phyloP scores from a whole-genome alignment of 2,113 vertebrate genomes.

The Paralichthys olivaceus region DNA sequence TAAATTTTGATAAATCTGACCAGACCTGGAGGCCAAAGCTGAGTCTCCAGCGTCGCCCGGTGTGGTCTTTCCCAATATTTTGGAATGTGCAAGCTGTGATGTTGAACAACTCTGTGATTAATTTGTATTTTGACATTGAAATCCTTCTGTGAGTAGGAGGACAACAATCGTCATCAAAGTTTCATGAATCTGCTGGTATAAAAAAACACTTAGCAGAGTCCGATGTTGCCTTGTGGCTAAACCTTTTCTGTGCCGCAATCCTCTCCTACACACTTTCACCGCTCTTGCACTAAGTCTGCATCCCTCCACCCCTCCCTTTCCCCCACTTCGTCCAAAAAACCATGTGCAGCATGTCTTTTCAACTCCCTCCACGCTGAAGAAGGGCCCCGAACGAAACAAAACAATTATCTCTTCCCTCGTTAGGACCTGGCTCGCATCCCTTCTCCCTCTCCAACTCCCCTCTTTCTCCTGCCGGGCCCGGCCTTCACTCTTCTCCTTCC shows the following conservation, averaged over 20 bases:
- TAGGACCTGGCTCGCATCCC: conserved; percentile 69
- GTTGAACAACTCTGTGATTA: conserved; percentile 52
- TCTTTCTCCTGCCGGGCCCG: conserved; percentile 48
- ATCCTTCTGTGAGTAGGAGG: conserved; percentile 32
- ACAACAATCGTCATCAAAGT: conserved; percentile 40
- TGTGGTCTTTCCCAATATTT: conserved; percentile 60
- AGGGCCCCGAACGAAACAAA: conserved; percentile 76
- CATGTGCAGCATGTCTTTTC: conserved; percentile 72
- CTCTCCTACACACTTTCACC: conserved; percentile 29
- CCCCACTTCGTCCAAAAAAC: conserved; percentile 65
- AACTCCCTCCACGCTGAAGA: conserved; percentile 62
- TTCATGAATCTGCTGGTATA: conserved; percentile 32
- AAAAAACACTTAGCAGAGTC: conserved; percentile 14
- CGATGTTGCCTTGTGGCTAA: conserved; percentile 6
- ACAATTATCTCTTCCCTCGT: conserved; percentile 77
- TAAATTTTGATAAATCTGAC: conserved; percentile 74
- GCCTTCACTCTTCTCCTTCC: conserved; percentile 40
- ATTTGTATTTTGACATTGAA: conserved; percentile 65
- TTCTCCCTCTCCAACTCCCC: conserved; percentile 50
- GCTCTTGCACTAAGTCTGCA: conserved; percentile 41
- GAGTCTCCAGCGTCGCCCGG: conserved; percentile 65
- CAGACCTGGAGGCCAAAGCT: conserved; percentile 57
- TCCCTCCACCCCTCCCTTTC: conserved; percentile 20
- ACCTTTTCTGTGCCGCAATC: conserved; percentile 23
- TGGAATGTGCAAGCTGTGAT: conserved; percentile 57